Percentiles rank a stretch among this genome's conserved stretches.
Evolutionary conservation across 2,888 invertebrate genomes (phyloP).

Genomic region (Camponotus fellah): DNA sequence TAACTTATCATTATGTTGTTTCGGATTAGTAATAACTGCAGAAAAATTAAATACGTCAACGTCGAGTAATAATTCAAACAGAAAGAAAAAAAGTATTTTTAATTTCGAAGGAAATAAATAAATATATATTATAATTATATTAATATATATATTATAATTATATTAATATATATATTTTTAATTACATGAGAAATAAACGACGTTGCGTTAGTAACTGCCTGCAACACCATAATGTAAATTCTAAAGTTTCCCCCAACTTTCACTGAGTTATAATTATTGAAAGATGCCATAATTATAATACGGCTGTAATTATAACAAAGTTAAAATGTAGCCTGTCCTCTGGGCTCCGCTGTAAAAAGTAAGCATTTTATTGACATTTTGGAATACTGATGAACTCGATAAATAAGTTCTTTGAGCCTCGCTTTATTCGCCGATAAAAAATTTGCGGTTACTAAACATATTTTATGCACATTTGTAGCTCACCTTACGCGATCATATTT

Average conservation of each 20-base stretch:
- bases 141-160: too few relatives aligned
- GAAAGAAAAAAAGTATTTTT: background rate
- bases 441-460: background rate
- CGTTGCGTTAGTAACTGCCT: background rate
- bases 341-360: background rate
- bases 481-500: background rate
- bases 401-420: background rate
- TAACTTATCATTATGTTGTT: conserved; percentile 4
- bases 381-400: background rate
- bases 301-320: background rate
- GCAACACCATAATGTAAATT: background rate
- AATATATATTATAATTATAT: background rate
- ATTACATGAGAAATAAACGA: background rate
- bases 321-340: background rate
- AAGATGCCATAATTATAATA: conserved; percentile 18
- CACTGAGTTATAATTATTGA: background rate
- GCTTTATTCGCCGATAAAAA: background rate
- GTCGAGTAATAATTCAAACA: background rate
- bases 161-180: too few relatives aligned
- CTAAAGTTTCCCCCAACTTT: background rate
- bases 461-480: background rate
- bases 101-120: background rate
- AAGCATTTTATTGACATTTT: background rate
- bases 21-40: background rate
- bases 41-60: background rate